Evolutionary conservation across 2,888 invertebrate genomes (phyloP).

Genomic region (Lithodes maja): DNA sequence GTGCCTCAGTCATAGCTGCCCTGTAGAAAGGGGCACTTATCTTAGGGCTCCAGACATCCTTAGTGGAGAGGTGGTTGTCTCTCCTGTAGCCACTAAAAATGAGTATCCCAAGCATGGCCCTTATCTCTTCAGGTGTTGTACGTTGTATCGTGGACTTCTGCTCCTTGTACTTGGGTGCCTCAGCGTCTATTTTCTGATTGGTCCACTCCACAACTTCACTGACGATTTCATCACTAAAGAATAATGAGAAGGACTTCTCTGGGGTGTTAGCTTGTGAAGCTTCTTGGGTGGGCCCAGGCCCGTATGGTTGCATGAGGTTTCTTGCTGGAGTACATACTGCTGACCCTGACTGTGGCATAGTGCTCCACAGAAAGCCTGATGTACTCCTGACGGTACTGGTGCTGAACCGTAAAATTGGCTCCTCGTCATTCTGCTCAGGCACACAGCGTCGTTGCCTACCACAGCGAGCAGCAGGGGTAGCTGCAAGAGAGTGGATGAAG

Average conservation of each 20-base stretch:
- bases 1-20: conserved; percentile 16
- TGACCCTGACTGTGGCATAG: conserved; percentile 6
- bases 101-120: conserved; percentile 18
- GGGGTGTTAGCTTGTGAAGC: conserved; percentile 32
- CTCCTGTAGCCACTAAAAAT: conserved; percentile 42
- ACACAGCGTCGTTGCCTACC: neutral
- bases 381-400: neutral
- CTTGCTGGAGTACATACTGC: conserved; percentile 21
- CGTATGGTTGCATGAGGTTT: conserved; percentile 16
- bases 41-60: conserved; percentile 20
- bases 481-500: neutral
- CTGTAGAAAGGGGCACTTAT: conserved; percentile 31
- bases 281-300: conserved; percentile 10
- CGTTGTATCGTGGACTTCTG: conserved; percentile 6
- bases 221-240: conserved; percentile 24
- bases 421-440: neutral
- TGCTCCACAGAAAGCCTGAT: conserved; percentile 26
- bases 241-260: conserved; percentile 8
- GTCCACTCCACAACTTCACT: conserved; percentile 30
- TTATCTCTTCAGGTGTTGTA: conserved; percentile 25
- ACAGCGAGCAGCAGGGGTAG: conserved; percentile 22
- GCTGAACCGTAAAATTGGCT: conserved; percentile 13
- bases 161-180: conserved; percentile 4
- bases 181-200: conserved; percentile 28
- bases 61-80: conserved; percentile 43